Evolutionary conservation across 2,888 invertebrate species (phyloP), one percentile per base, ranked within the genome.

Genomic region (Orthosia incerta): DNA sequence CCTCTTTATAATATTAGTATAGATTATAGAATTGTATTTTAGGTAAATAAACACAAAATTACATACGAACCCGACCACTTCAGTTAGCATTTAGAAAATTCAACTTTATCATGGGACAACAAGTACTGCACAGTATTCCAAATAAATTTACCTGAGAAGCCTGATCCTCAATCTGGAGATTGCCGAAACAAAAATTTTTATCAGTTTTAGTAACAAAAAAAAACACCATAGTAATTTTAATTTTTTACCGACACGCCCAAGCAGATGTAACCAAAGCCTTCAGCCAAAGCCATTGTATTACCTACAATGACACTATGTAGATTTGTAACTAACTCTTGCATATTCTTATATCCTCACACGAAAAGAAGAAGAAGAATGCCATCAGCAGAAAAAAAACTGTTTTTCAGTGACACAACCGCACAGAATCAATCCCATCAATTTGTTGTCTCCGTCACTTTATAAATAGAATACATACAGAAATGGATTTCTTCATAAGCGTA

Each of bases 351-450:
- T n/a, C n/a, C n/a, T n/a, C n/a, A n/a, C n/a, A n/a, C n/a, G n/a
- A n/a, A n/a, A n/a, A n/a, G n/a, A n/a, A n/a, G n/a, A n/a, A n/a
- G n/a, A n/a, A n/a, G n/a, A n/a, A n/a, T 79, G 79, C 75, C 64
- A 74, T 79, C 75, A 71, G 50, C 15, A 57, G 69, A 74, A 82
- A 69, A 71, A 23, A 67, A 68, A 13, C 59, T 75, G 69, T 70
- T 67, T 64, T 64, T 48, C 75, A 74, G 63, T 71, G 71, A 71
- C 75, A 71, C 56, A 66, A 56, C 60, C 71, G 48, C 75, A 68
- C 68, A 64, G 48, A 66, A 80, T 78, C 84, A 78, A 83, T 78
- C 76, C 80, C 66, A 83, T 80, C 72, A 74, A 76, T 74, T 78
- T 77, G 70, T 82, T 74, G 66, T 74, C 71, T 62, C 62, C 57